Evolutionary conservation across 2,797 vertebrate genomes (phyloP).

Genomic region (Neostethus bicornis): DNA sequence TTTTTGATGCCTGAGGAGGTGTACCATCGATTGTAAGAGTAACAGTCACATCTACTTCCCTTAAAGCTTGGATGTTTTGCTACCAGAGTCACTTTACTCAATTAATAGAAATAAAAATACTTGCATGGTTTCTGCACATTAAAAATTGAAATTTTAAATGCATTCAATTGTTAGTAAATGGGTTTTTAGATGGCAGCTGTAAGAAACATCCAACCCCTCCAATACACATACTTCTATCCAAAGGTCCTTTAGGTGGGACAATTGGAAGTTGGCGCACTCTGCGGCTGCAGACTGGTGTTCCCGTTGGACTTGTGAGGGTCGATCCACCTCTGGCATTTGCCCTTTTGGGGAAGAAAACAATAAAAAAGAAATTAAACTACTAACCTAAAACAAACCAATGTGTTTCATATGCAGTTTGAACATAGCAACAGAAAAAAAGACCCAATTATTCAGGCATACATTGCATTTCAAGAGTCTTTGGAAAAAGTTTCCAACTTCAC

Average conservation of each 20-base stretch:
- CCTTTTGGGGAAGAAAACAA: constrained; percentile 70
- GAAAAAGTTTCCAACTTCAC: not conserved
- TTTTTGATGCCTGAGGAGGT: too few relatives aligned
- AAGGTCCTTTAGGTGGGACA: constrained; percentile 85
- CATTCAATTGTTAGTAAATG: not conserved
- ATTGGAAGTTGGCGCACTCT: constrained; percentile 89
- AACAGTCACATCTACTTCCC: too few relatives aligned
- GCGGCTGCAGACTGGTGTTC: constrained; percentile 82
- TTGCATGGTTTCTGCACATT: too few relatives aligned
- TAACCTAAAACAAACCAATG: not conserved
- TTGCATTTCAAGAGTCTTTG: not conserved
- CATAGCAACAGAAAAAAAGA: rapidly evolving
- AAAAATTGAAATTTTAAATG: too few relatives aligned
- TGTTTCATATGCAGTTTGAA: not conserved
- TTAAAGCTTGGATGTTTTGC: too few relatives aligned
- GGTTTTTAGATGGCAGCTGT: not conserved
- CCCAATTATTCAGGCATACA: not conserved
- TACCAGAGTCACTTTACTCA: too few relatives aligned
- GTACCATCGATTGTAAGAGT: too few relatives aligned
- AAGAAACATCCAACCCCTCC: constrained; percentile 1
- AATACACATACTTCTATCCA: constrained; percentile 89
- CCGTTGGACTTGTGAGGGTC: constrained; percentile 87
- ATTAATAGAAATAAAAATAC: too few relatives aligned
- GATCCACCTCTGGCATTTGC: constrained; percentile 85
- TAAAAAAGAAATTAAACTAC: constrained; percentile 16